These are phyloP conservation scores for Cheilosia variabilis DNA, from an alignment of 2,888 invertebrate species.

Conservation along the genomic window DNA sequence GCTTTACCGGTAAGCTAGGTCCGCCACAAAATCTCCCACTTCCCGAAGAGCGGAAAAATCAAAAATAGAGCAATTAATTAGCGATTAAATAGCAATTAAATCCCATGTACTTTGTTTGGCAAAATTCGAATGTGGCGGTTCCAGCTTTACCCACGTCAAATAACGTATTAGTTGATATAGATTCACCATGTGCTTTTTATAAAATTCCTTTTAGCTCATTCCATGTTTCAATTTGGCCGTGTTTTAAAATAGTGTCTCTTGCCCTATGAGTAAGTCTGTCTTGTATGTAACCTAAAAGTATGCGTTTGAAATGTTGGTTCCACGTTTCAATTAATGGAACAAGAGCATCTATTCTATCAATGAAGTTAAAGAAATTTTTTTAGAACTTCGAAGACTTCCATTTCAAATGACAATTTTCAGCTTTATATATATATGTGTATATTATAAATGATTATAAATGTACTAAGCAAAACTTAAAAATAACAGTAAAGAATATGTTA, in stretches of 20 bases:
- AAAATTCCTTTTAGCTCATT: neutral
- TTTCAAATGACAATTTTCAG: neutral
- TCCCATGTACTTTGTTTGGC: too few species aligned
- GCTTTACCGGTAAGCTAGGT: too few species aligned
- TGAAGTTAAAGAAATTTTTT: slow-evolving; percentile 3
- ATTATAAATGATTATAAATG: too few species aligned
- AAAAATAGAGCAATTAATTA: too few species aligned
- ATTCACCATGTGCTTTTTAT: slow-evolving; percentile 8
- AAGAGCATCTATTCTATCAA: slow-evolving; percentile 14
- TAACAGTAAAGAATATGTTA: neutral
- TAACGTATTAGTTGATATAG: neutral
- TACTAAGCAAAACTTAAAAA: neutral
- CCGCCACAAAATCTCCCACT: too few species aligned
- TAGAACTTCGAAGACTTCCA: neutral
- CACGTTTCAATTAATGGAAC: slow-evolving; percentile 16
- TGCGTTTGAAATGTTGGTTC: neutral
- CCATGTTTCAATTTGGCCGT: neutral
- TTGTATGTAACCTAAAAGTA: neutral
- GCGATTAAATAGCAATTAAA: too few species aligned
- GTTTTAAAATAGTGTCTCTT: slow-evolving; percentile 4
- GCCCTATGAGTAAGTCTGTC: neutral
- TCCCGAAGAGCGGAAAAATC: too few species aligned
- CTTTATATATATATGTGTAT: neutral
- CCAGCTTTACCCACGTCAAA: too few species aligned
- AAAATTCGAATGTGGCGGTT: too few species aligned